Conservation (phyloP, 2,797 vertebrate genomes). For the Liparis tanakae region DNA sequence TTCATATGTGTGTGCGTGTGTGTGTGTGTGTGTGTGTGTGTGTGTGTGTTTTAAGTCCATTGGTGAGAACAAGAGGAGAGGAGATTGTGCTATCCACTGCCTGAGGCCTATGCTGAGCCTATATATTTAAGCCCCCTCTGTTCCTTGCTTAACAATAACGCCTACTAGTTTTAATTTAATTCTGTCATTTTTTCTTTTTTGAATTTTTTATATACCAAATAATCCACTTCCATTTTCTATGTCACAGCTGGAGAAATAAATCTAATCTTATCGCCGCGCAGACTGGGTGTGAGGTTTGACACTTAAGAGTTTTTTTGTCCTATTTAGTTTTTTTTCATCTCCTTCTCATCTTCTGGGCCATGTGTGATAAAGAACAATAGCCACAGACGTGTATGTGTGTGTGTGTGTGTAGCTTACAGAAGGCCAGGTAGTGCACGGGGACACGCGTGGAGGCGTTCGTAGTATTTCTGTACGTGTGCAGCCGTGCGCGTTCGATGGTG, state of each 20-base stretch:
- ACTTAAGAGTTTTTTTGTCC: conserved; percentile 52
- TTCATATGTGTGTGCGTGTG: conserved; percentile 48
- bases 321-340: conserved; percentile 3
- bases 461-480: conserved; percentile 7
- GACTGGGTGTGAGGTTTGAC: conserved; percentile 65
- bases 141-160: conserved; percentile 79
- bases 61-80: conserved; percentile 73
- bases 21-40: no score
- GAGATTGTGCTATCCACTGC: conserved; percentile 77
- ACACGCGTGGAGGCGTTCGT: not conserved
- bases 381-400: conserved; percentile 14
- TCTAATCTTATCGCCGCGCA: conserved; percentile 75
- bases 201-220: conserved; percentile 60
- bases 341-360: conserved; percentile 45
- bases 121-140: conserved; percentile 79
- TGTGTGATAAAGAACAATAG: conserved; percentile 49
- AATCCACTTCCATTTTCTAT: conserved; percentile 77
- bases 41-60: conserved; percentile 70
- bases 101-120: conserved; percentile 74
- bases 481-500: conserved; percentile 5
- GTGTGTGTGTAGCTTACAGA: conserved; percentile 29
- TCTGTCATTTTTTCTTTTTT: conserved; percentile 65
- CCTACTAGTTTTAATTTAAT: conserved; percentile 82
- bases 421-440: conserved; percentile 33
- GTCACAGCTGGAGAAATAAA: conserved; percentile 71